phyloP scores from a whole-genome alignment of 2,888 invertebrate genomes.

The Julus scanicus region DNA sequence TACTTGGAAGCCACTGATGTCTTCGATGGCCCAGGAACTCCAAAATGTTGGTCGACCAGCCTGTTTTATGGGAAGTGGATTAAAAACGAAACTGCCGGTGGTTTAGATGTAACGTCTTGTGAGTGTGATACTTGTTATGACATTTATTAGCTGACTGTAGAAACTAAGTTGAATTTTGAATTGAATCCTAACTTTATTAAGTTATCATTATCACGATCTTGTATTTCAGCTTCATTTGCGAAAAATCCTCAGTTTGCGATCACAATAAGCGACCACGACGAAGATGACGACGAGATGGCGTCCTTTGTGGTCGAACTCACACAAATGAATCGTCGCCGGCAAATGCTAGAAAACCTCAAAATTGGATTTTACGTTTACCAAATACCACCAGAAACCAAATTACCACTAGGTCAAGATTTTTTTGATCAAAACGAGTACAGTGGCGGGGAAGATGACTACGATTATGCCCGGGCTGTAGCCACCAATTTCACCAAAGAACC shows the following conservation, averaged over 20 bases:
- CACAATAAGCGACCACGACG: conserved; percentile 57
- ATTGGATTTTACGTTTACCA: conserved; percentile 25
- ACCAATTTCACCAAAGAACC: neutral
- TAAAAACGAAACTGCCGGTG: neutral
- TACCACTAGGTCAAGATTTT: neutral
- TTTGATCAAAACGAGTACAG: neutral
- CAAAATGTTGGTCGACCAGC: neutral
- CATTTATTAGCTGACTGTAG: too few relatives aligned
- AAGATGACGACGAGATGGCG: conserved; percentile 58
- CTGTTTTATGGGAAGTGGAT: neutral
- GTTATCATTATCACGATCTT: too few relatives aligned
- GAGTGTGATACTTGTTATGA: too few relatives aligned
- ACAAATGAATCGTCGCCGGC: conserved; percentile 60
- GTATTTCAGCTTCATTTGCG: conserved; percentile 59
- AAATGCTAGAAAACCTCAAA: neutral
- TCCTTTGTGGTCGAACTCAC: conserved; percentile 60
- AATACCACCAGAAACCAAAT: conserved; percentile 7
- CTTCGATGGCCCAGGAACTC: conserved; percentile 66
- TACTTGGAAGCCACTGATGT: conserved; percentile 94
- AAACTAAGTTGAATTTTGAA: too few relatives aligned
- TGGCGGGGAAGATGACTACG: neutral
- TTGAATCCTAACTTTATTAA: too few relatives aligned
- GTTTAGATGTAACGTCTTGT: neutral
- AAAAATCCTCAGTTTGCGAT: conserved; percentile 60
- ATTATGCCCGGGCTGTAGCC: neutral